Conservation (phyloP, 2,797 vertebrate genomes). For the Melanotaenia parkinsoni region DNA sequence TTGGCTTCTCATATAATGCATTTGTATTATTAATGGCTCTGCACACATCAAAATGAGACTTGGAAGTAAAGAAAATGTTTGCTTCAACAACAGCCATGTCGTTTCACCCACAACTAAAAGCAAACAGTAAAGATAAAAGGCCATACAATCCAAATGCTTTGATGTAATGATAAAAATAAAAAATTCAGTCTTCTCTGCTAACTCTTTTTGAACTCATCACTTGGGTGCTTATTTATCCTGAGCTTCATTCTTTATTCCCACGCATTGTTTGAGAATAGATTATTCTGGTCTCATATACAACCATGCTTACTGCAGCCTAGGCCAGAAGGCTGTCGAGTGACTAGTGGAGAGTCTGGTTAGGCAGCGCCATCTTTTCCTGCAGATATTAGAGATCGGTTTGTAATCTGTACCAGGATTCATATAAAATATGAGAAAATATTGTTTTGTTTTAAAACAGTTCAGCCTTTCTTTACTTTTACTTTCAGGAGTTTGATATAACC, state of each 20-base stretch:
- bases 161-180: slow-evolving; percentile 1
- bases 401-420: slow-evolving; percentile 19
- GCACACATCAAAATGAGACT: not conserved
- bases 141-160: not conserved
- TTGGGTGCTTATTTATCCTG: slow-evolving; percentile 16
- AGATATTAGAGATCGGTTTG: slow-evolving; percentile 24
- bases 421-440: slow-evolving; percentile 15
- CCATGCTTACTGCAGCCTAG: slow-evolving; percentile 32
- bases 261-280: slow-evolving; percentile 7
- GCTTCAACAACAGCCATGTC: not conserved
- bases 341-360: slow-evolving; percentile 22
- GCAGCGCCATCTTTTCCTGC: slow-evolving; percentile 17
- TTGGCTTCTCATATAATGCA: not conserved
- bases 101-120: not conserved
- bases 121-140: not conserved
- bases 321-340: slow-evolving; percentile 46
- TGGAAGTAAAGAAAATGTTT: not conserved
- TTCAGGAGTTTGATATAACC: not conserved
- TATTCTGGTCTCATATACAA: slow-evolving; percentile 23
- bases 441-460: slow-evolving; percentile 6
- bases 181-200: not conserved
- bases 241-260: slow-evolving; percentile 11
- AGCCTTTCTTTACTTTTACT: not conserved
- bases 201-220: not conserved
- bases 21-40: not conserved